Percentiles rank a stretch among this genome's conserved stretches.
Evolutionary conservation across 2,888 invertebrate species (phyloP).

Genomic region (Eurytoma californica): DNA sequence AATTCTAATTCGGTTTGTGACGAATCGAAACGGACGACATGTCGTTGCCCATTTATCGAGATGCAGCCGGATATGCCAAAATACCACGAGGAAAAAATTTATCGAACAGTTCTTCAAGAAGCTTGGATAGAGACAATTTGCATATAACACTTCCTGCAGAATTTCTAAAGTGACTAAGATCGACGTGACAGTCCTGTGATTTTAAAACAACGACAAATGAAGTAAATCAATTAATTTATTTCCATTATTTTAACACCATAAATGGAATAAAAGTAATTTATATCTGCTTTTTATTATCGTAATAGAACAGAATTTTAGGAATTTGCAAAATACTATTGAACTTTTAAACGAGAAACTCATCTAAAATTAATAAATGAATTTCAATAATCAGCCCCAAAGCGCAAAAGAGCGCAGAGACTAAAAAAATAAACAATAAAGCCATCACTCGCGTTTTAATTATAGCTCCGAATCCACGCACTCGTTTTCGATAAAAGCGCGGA

Average conservation of each 20-base stretch:
- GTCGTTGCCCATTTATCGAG: neutral
- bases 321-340: no score
- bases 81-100: neutral
- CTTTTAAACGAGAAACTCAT: no score
- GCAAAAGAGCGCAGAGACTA: neutral
- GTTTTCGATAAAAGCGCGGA: conserved; percentile 29
- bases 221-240: neutral
- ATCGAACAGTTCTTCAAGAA: conserved; percentile 21
- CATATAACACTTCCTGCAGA: neutral
- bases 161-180: neutral
- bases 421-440: neutral
- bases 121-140: conserved; percentile 2
- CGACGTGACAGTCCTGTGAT: neutral
- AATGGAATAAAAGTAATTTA: neutral
- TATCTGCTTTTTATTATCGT: no score
- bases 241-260: neutral
- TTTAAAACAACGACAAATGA: neutral
- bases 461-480: neutral
- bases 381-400: neutral
- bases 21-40: neutral
- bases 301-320: no score
- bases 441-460: conserved; percentile 15
- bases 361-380: no score
- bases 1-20: conserved; percentile 28
- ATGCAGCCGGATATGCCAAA: conserved; percentile 6